These are phyloP conservation scores for Hirudo medicinalis DNA, from an alignment of 1,140 invertebrate genomes.

Conservation along the genomic window DNA sequence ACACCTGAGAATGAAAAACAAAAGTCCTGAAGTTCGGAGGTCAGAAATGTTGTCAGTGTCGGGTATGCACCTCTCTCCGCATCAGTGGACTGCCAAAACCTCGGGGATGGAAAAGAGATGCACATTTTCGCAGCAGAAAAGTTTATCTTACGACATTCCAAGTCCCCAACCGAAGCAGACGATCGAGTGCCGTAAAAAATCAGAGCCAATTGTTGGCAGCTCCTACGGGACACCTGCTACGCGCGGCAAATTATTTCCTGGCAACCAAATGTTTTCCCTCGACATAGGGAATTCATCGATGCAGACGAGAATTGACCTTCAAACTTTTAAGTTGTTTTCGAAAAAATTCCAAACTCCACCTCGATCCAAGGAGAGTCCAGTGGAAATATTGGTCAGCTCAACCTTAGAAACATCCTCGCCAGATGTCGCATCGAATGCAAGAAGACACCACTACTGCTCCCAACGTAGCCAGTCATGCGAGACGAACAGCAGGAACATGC, in stretches of 20 bases:
- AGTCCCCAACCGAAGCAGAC: not conserved
- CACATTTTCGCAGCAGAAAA: slow-evolving; percentile 16
- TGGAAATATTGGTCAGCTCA: not conserved
- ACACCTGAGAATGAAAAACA: slow-evolving; percentile 4
- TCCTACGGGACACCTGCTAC: not conserved
- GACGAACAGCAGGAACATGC: not conserved
- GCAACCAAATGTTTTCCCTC: not conserved
- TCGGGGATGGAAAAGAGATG: not conserved
- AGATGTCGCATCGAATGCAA: not conserved
- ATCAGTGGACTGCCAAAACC: not conserved
- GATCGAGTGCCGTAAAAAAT: slow-evolving; percentile 11
- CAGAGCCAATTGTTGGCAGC: slow-evolving; percentile 16
- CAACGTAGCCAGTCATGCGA: slow-evolving; percentile 11
- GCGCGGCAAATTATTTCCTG: not conserved
- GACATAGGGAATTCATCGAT: not conserved
- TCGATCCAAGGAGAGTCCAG: not conserved
- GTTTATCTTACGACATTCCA: slow-evolving; percentile 16
- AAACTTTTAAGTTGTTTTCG: not conserved
- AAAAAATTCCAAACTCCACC: not conserved
- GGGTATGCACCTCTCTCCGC: not conserved
- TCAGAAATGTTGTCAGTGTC: not conserved
- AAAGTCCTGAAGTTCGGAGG: not conserved
- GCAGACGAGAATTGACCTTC: not conserved
- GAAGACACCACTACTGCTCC: slow-evolving; percentile 3
- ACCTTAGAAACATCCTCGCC: not conserved